A percentile compares a stretch with the other conserved stretches of the same genome.
phyloP scores from a whole-genome alignment of 1,140 invertebrate species.

The Halictus rubicundus region DNA sequence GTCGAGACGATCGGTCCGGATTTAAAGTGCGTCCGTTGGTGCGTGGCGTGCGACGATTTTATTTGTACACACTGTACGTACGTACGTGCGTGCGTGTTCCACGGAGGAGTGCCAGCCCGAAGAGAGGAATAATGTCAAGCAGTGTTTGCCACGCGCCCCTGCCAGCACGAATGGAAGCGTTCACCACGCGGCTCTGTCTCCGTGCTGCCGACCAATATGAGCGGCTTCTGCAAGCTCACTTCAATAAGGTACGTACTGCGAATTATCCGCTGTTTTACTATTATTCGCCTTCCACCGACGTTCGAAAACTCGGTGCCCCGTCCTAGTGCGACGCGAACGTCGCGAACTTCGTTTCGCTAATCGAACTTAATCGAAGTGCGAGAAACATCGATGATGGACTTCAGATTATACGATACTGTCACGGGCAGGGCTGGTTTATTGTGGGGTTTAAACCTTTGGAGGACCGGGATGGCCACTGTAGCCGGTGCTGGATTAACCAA shows the following conservation, averaged over 20 bases:
- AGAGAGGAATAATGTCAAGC: slow-evolving; percentile 72
- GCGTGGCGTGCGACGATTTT: slow-evolving; percentile 30
- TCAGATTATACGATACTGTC: background rate
- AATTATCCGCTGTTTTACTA: background rate
- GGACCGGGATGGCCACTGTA: too few species aligned
- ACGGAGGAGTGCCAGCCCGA: slow-evolving; percentile 20
- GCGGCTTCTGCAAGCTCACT: slow-evolving; percentile 79
- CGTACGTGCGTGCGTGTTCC: slow-evolving; percentile 20
- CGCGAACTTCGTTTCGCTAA: background rate
- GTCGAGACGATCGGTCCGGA: slow-evolving; percentile 2
- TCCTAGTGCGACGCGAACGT: too few species aligned
- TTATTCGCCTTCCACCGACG: too few species aligned
- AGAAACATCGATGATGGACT: slow-evolving; percentile 14
- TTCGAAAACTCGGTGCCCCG: too few species aligned
- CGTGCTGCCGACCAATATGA: slow-evolving; percentile 83
- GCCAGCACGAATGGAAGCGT: slow-evolving; percentile 80
- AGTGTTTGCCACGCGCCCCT: slow-evolving; percentile 79
- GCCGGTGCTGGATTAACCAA: too few species aligned
- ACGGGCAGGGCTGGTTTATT: too few species aligned
- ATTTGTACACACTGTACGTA: slow-evolving; percentile 24
- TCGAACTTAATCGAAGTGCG: background rate
- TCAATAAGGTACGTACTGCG: slow-evolving; percentile 71
- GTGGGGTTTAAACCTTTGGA: background rate
- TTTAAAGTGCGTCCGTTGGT: slow-evolving; percentile 19
- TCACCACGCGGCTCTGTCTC: slow-evolving; percentile 82